phyloP scores from a whole-genome alignment of 2,797 vertebrate genomes.

The Gallinago nigripennis region DNA sequence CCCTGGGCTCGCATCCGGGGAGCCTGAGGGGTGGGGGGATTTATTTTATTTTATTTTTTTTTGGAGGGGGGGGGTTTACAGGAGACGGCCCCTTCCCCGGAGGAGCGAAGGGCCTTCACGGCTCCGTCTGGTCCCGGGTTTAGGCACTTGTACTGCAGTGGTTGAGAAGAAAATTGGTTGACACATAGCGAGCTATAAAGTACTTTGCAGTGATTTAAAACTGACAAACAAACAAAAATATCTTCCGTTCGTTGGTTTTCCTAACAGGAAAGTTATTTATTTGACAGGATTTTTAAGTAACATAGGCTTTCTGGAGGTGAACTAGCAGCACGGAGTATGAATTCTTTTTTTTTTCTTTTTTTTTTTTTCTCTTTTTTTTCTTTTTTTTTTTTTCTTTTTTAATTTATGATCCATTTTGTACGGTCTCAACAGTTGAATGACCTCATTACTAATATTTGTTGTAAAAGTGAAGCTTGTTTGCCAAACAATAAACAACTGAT shows the following conservation, averaged over 20 bases:
- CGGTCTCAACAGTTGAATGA: slow-evolving; percentile 87
- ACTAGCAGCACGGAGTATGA: slow-evolving; percentile 82
- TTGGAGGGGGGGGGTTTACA: slow-evolving; percentile 5
- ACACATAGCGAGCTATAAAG: slow-evolving; percentile 83
- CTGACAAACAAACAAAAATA: background rate
- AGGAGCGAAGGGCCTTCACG: slow-evolving; percentile 50
- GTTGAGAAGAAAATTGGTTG: slow-evolving; percentile 76
- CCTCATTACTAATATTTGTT: slow-evolving; percentile 97
- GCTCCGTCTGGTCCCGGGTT: slow-evolving; percentile 70
- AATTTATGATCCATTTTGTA: slow-evolving; percentile 96
- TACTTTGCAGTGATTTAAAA: slow-evolving; percentile 82
- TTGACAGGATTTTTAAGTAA: slow-evolving; percentile 81
- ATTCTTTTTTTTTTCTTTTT: slow-evolving; percentile 51
- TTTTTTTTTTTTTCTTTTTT: slow-evolving; percentile 78
- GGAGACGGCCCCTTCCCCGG: slow-evolving; percentile 63
- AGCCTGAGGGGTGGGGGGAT: background rate
- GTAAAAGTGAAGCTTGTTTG: slow-evolving; percentile 97
- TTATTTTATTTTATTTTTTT: background rate
- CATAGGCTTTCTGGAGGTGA: slow-evolving; percentile 79
- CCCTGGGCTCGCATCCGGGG: slow-evolving; percentile 67
- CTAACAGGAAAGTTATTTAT: slow-evolving; percentile 85
- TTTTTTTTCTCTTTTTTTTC: background rate
- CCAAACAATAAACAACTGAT: slow-evolving; percentile 96
- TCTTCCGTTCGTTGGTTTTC: slow-evolving; percentile 78
- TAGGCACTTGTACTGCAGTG: slow-evolving; percentile 80